phyloP scores from a whole-genome alignment of 2,797 vertebrate genomes.

The Mormyrops attenuatus region DNA sequence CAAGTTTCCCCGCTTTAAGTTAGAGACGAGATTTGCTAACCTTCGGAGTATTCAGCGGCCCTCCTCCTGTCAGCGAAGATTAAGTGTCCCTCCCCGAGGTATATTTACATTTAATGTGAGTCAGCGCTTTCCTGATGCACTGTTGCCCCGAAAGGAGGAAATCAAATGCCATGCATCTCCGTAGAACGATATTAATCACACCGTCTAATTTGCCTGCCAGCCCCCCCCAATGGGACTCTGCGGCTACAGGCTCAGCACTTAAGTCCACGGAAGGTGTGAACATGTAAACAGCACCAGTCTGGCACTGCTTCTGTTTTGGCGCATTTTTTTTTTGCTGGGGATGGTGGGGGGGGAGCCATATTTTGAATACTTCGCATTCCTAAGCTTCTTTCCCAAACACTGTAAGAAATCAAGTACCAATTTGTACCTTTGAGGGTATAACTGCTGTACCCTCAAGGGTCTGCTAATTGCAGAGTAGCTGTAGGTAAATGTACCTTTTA shows the following conservation, averaged over 20 bases:
- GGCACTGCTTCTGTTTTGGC: not conserved
- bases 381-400: not conserved
- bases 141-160: constrained; percentile 37
- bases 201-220: constrained; percentile 32
- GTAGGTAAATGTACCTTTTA: not conserved
- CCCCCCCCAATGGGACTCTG: constrained; percentile 8
- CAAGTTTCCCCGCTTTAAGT: constrained; percentile 7
- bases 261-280: constrained; percentile 19
- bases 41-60: constrained; percentile 25
- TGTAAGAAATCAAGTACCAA: not conserved
- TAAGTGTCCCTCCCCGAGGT: constrained; percentile 39
- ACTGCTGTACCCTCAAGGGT: not conserved
- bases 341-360: too few relatives aligned
- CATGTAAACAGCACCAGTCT: constrained; percentile 21
- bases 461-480: not conserved
- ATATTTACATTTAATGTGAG: constrained; percentile 57
- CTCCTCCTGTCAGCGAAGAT: constrained; percentile 39
- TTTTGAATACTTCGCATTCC: not conserved
- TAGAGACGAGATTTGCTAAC: constrained; percentile 28
- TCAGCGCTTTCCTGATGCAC: constrained; percentile 41
- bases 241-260: constrained; percentile 33
- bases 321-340: not conserved
- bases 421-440: not conserved
- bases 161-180: constrained; percentile 61
- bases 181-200: constrained; percentile 55